These are phyloP conservation scores for Dioctria linearis DNA, from an alignment of 2,888 invertebrate species.

Conservation along the genomic window DNA sequence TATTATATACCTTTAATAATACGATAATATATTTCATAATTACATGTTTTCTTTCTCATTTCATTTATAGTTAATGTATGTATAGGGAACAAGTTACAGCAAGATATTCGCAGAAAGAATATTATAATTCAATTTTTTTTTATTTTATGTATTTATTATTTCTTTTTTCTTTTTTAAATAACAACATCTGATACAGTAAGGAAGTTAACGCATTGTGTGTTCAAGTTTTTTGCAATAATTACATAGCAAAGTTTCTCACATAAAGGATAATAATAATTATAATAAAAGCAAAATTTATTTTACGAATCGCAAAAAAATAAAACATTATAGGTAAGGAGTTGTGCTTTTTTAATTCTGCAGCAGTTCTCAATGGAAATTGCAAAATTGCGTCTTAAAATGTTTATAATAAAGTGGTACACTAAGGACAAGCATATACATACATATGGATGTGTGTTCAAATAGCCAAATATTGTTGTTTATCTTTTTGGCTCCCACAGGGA, in stretches of 20 bases:
- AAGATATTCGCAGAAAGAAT: slow-evolving; percentile 43
- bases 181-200: slow-evolving; percentile 40
- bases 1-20: slow-evolving; percentile 44
- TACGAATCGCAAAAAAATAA: slow-evolving; percentile 36
- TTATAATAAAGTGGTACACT: too few species aligned
- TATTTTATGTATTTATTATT: slow-evolving; percentile 35
- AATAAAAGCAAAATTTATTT: not conserved
- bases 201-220: slow-evolving; percentile 30
- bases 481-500: too few species aligned
- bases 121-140: slow-evolving; percentile 30
- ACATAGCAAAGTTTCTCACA: slow-evolving; percentile 17
- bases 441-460: too few species aligned
- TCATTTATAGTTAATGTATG: not conserved
- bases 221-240: slow-evolving; percentile 1
- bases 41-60: slow-evolving; percentile 14
- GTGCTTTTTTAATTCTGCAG: too few species aligned
- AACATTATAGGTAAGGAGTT: not conserved
- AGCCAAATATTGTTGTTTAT: too few species aligned
- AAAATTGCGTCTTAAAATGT: too few species aligned
- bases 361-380: too few species aligned
- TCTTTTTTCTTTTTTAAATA: slow-evolving; percentile 3
- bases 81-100: slow-evolving; percentile 48
- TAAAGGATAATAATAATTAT: not conserved
- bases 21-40: slow-evolving; percentile 47
- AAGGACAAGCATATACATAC: too few species aligned